Evolutionary conservation across 2,797 vertebrate species (phyloP).

Genomic region (Diplodus puntazzo): DNA sequence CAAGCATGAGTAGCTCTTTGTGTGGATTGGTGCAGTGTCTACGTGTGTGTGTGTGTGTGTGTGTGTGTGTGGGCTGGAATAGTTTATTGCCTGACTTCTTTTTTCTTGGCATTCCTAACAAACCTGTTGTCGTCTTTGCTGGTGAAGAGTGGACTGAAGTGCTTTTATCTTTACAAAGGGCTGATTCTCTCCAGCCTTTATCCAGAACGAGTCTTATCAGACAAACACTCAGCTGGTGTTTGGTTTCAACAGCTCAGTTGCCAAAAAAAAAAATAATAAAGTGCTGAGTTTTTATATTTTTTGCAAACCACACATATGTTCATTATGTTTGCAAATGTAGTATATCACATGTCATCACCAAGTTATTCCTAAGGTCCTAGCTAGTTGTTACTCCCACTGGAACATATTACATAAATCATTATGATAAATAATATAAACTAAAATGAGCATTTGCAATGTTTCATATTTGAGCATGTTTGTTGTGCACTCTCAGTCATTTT

Average conservation of each 20-base stretch:
- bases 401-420: no score
- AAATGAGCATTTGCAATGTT: background rate
- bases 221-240: background rate
- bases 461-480: background rate
- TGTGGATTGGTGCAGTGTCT: conserved; percentile 10
- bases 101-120: conserved; percentile 21
- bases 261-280: no score
- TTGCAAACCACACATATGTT: no score
- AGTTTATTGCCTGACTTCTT: conserved; percentile 34
- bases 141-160: conserved; percentile 6
- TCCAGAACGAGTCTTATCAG: background rate
- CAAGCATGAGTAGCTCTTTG: conserved; percentile 62
- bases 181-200: conserved; percentile 26
- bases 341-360: no score
- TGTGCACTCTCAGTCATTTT: background rate
- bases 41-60: conserved; percentile 5
- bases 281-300: no score
- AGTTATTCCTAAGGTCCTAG: no score
- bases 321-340: no score
- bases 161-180: conserved; percentile 23
- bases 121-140: conserved; percentile 35
- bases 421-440: no score
- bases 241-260: background rate
- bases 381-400: no score
- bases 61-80: conserved; percentile 11